Base-by-base conservation (phyloP, 23 tunicate genomes). In the Diplosoma virens region DNA sequence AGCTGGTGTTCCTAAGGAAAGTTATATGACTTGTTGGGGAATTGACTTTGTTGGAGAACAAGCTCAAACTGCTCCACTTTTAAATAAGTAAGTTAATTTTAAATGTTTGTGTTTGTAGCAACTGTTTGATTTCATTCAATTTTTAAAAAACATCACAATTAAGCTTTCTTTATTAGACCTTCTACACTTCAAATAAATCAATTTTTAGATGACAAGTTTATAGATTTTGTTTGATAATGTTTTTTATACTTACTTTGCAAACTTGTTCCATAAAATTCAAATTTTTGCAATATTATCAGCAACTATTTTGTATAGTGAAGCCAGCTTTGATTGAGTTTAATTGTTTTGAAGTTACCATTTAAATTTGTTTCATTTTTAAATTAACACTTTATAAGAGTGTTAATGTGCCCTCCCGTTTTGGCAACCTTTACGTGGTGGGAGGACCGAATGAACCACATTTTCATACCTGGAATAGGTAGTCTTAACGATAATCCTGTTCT, bases 361-460 rank as follows among this genome's bases (percentile, higher is more conserved):
- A n/a, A n/a, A n/a, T n/a, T n/a, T n/a, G n/a, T n/a, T n/a, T n/a
- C n/a, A n/a, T n/a, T n/a, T n/a, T n/a, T n/a, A n/a, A n/a, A n/a
- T n/a, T n/a, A n/a, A n/a, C n/a, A n/a, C n/a, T n/a, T n/a, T n/a
- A n/a, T n/a, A n/a, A n/a, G n/a, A n/a, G n/a, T n/a, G n/a, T n/a
- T n/a, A n/a, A n/a, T n/a, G n/a, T 27, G 30, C 69, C 69, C 69
- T 61, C 69, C 69, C 69, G n/a, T 61, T 27, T 2, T 61, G 69
- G 35, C 69, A 61, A 61, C 69, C 69, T 61, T 61, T 61, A 14
- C 69, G 69, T 29, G 69, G 69, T 61, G 69, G 69, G 69, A 61
- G 69, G 69, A 61, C 69, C 69, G 69, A 61, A 61, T 61, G 35
- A 5, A 61, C 69, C 69, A 61, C 69, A 6, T n/a, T 61, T 35